Percentiles rank a stretch among this genome's conserved stretches.
These are phyloP conservation scores for Eupeodes corollae DNA, from an alignment of 1,140 invertebrate genomes.

Conservation along the genomic window DNA sequence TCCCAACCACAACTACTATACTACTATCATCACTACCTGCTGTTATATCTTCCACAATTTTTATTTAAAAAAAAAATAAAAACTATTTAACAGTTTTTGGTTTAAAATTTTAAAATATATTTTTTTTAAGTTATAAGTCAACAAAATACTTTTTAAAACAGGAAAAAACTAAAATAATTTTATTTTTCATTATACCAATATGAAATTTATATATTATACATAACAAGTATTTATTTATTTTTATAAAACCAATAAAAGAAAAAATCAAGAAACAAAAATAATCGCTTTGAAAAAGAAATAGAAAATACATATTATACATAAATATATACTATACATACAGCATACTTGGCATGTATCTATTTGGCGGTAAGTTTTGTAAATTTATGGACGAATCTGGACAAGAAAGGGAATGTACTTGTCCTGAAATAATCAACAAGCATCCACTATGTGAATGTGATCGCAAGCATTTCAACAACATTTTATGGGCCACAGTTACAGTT, in stretches of 20 bases:
- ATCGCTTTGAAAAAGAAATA: not conserved
- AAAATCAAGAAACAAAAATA: not conserved
- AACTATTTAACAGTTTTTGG: too few relatives aligned
- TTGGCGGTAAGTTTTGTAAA: slow-evolving; percentile 99
- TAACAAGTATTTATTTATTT: not conserved
- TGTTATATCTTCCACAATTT: too few relatives aligned
- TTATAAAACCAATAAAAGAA: not conserved
- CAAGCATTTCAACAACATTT: slow-evolving; percentile 94
- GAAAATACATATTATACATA: slow-evolving; percentile 15
- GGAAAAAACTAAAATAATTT: too few relatives aligned
- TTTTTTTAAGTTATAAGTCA: too few relatives aligned
- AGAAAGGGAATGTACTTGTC: slow-evolving; percentile 80
- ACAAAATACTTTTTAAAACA: too few relatives aligned
- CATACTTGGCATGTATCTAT: slow-evolving; percentile 97
- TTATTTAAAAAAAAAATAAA: not conserved
- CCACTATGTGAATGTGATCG: slow-evolving; percentile 86
- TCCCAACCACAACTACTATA: not conserved
- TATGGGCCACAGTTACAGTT: slow-evolving; percentile 91
- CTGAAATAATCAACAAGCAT: slow-evolving; percentile 74
- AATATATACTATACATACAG: slow-evolving; percentile 46
- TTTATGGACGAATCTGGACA: slow-evolving; percentile 75
- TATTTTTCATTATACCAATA: not conserved
- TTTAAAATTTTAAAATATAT: too few relatives aligned
- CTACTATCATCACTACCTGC: too few relatives aligned
- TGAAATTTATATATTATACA: not conserved